Conservation (phyloP, 2,888 invertebrate genomes). For the Nemotelus pantherinus region DNA sequence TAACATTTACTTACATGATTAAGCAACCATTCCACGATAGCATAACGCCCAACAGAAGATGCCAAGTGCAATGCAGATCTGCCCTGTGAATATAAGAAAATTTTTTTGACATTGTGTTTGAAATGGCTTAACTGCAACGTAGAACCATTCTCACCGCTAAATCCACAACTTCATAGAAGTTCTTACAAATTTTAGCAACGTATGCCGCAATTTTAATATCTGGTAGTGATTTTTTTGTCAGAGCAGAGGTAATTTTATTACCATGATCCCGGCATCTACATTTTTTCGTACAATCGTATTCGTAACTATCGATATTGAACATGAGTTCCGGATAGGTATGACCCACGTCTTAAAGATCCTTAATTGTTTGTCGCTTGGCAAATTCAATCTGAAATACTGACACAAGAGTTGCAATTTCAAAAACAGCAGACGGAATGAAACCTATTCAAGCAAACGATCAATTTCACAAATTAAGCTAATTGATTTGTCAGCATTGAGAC, state of each 20-base stretch:
- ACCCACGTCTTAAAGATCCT: background rate
- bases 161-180: slow-evolving; percentile 70
- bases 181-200: slow-evolving; percentile 70
- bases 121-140: slow-evolving; percentile 12
- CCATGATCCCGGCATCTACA: slow-evolving; percentile 69
- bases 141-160: slow-evolving; percentile 66
- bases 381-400: too few species aligned
- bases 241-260: slow-evolving; percentile 69
- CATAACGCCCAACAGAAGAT: slow-evolving; percentile 76
- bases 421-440: too few species aligned
- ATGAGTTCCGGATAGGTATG: too few species aligned
- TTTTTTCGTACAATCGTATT: slow-evolving; percentile 68
- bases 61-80: slow-evolving; percentile 83
- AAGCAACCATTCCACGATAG: slow-evolving; percentile 79
- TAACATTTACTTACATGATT: slow-evolving; percentile 66
- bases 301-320: slow-evolving; percentile 55
- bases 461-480: too few species aligned
- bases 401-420: too few species aligned
- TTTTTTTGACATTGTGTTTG: too few species aligned
- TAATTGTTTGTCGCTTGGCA: too few species aligned
- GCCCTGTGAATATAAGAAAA: slow-evolving; percentile 65
- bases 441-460: too few species aligned
- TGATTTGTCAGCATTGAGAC: too few species aligned
- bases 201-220: slow-evolving; percentile 71
- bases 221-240: slow-evolving; percentile 71